Evolutionary conservation across 2,797 vertebrate genomes (phyloP), one percentile per base, ranked within the genome.

Genomic region (Megalops cyprinoides): DNA sequence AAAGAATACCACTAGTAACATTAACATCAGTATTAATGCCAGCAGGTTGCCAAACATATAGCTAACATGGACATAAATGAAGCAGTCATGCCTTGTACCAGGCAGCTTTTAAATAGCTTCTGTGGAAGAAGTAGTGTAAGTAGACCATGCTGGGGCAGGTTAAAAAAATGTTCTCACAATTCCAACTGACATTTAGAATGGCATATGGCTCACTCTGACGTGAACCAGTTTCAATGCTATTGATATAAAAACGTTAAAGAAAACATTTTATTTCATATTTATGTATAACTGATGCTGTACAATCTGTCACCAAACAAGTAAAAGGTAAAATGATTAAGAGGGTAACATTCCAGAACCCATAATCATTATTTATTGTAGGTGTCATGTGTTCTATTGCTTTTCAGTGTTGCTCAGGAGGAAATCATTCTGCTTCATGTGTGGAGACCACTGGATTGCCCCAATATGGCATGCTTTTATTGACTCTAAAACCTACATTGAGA

Each of bases 81-180:
- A 82, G 74, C 48, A n/a, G 79, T 31, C 42, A 78, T 48, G 9
- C 71, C 74, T 87, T 71, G 56, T 49, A 81, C 37, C 14, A 69
- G 73, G 48, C 28, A 58, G 18, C 8, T 73, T 48, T 6, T 76
- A 58, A 55, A 73, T 44, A 23, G 28, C 76, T 74, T 65, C 81
- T 76, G 12, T 0, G 14, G 44, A 31, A 51, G 75, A 67, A 51
- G 42, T n/a, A n/a, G 42, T 12, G 15, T n/a, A n/a, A n/a, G n/a
- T n/a, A n/a, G n/a, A n/a, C n/a, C n/a, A n/a, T n/a, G n/a, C n/a
- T n/a, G n/a, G n/a, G n/a, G n/a, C n/a, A n/a, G n/a, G n/a, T n/a
- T n/a, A n/a, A n/a, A n/a, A n/a, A n/a, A n/a, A n/a, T n/a, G n/a
- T n/a, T n/a, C n/a, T n/a, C n/a, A 10, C 46, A 48, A 48, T 48